Evolutionary conservation across 2,113 vertebrate genomes (phyloP).

Genomic region (Ctenodactylus gundi): DNA sequence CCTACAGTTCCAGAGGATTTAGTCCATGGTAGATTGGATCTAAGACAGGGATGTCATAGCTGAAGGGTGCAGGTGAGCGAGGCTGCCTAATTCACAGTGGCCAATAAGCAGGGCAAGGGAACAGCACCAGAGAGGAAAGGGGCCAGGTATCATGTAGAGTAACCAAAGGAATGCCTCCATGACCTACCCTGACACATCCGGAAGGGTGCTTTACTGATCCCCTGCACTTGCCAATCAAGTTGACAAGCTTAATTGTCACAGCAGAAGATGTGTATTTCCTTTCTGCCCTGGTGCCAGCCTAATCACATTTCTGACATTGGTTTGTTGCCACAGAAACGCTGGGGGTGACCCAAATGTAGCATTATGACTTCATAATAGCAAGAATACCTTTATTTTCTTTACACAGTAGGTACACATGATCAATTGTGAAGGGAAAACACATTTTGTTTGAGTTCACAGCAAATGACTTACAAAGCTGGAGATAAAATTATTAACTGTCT

Average conservation of each 20-base stretch:
- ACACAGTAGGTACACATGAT: neutral
- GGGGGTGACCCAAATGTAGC: conserved; percentile 3
- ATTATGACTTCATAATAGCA: conserved; percentile 19
- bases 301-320: neutral
- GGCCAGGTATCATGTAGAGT: neutral
- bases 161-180: no score
- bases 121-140: neutral
- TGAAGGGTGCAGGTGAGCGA: neutral
- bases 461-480: conserved; percentile 21
- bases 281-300: neutral
- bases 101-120: neutral
- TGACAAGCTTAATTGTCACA: neutral
- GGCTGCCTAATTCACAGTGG: neutral
- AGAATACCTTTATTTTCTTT: conserved; percentile 45
- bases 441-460: conserved; percentile 35
- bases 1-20: neutral
- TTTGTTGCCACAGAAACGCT: conserved; percentile 54
- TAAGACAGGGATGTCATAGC: neutral
- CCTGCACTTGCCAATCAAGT: neutral
- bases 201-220: neutral
- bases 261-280: neutral
- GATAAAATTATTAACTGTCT: neutral
- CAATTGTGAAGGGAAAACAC: neutral
- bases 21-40: neutral
- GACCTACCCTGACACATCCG: neutral